Conservation (phyloP, 2,113 vertebrate species). For the Micromys minutus region DNA sequence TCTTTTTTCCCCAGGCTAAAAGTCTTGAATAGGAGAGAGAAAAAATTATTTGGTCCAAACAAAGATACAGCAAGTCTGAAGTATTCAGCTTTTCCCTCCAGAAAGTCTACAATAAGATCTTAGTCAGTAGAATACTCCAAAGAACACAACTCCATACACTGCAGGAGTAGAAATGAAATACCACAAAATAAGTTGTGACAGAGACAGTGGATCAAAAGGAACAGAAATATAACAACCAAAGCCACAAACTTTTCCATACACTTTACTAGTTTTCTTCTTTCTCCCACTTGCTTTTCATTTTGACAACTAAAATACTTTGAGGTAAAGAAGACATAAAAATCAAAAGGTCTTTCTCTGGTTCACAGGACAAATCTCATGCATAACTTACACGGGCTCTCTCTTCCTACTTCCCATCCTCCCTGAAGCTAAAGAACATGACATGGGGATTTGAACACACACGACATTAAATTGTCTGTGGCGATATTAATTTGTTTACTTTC, state of each 20-base stretch:
- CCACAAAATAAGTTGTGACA: background rate
- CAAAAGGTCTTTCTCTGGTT: background rate
- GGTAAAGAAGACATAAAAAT: slow-evolving; percentile 3
- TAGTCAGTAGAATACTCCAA: background rate
- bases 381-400: slow-evolving; percentile 17
- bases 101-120: slow-evolving; percentile 11
- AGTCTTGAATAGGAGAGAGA: slow-evolving; percentile 4
- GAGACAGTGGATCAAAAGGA: background rate
- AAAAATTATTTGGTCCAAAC: slow-evolving; percentile 47
- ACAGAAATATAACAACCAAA: background rate
- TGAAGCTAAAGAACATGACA: background rate
- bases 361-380: slow-evolving; percentile 28
- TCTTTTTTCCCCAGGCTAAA: slow-evolving; percentile 30
- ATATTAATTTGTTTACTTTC: slow-evolving; percentile 29
- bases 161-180: background rate
- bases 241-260: background rate
- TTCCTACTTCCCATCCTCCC: background rate
- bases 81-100: slow-evolving; percentile 18
- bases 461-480: background rate
- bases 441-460: background rate
- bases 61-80: slow-evolving; percentile 49
- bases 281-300: background rate
- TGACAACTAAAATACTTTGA: slow-evolving; percentile 27
- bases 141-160: background rate
- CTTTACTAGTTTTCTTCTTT: slow-evolving; percentile 1